Evolutionary conservation across 2,888 invertebrate genomes (phyloP).

Genomic region (Aphrophora alni): DNA sequence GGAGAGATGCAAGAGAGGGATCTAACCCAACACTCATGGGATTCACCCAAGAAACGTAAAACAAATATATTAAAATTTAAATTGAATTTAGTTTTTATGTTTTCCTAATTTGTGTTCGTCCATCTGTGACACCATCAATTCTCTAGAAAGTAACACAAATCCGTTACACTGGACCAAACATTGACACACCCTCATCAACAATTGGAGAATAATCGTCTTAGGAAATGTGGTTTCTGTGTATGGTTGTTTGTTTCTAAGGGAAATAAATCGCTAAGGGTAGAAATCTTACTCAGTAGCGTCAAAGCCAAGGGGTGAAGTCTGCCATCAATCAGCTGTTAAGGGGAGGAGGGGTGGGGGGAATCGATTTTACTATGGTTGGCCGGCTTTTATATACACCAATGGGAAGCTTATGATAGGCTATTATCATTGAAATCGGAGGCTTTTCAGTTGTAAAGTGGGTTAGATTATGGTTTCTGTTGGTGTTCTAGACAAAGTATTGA

Average conservation of each 20-base stretch:
- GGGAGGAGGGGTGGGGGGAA: not conserved
- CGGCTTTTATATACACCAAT: not conserved
- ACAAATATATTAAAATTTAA: no score
- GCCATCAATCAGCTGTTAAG: not conserved
- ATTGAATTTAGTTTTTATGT: no score
- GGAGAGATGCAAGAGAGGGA: no score
- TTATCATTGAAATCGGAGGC: not conserved
- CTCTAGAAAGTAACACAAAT: no score
- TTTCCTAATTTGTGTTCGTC: no score
- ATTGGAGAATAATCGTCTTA: not conserved
- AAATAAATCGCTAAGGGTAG: conserved; percentile 6
- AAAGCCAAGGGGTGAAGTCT: not conserved
- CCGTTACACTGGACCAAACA: not conserved
- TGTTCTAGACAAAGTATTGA: no score
- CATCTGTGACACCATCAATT: no score
- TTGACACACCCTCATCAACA: not conserved
- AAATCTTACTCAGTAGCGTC: conserved; percentile 2
- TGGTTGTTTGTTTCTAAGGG: not conserved
- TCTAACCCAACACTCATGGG: no score
- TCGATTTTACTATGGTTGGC: not conserved
- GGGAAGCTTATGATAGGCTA: not conserved
- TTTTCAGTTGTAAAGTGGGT: not conserved
- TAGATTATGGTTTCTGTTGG: no score
- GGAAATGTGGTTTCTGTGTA: conserved; percentile 6
- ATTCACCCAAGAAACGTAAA: no score